A percentile compares a stretch with the other conserved stretches of the same genome.
These are phyloP conservation scores for Drosophila kepulauana DNA, from an alignment of 1,140 invertebrate species.

Conservation along the genomic window DNA sequence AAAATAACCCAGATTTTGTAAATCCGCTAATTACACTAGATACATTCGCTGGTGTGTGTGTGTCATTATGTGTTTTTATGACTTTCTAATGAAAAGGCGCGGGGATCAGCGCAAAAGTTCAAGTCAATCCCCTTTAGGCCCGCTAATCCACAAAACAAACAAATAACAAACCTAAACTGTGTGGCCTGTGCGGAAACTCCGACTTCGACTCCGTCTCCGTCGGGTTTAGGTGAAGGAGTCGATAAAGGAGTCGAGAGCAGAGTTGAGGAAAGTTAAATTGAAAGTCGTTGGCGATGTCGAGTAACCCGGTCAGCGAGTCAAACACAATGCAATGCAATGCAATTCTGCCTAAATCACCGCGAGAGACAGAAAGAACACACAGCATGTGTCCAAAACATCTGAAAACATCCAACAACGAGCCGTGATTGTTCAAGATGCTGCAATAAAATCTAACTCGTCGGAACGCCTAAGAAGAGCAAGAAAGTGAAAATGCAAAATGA, in stretches of 20 bases:
- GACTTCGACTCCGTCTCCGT: too few species aligned
- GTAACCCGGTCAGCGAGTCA: slow-evolving; percentile 54
- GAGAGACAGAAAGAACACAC: slow-evolving; percentile 42
- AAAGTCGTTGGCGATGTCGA: slow-evolving; percentile 22
- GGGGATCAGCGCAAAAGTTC: slow-evolving; percentile 36
- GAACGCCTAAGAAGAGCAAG: slow-evolving; percentile 12
- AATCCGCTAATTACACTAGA: slow-evolving; percentile 43
- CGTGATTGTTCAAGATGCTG: slow-evolving; percentile 81
- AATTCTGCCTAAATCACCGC: slow-evolving; percentile 63
- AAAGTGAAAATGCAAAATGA: slow-evolving; percentile 20
- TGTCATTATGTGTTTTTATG: slow-evolving; percentile 52
- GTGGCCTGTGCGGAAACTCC: slow-evolving; percentile 39
- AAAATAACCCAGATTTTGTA: slow-evolving; percentile 34
- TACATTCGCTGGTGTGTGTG: not conserved
- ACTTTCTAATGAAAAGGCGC: slow-evolving; percentile 71
- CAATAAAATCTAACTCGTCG: slow-evolving; percentile 82
- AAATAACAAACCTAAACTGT: slow-evolving; percentile 56
- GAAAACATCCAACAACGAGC: slow-evolving; percentile 12
- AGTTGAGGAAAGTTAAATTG: slow-evolving; percentile 7
- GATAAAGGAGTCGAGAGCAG: slow-evolving; percentile 8
- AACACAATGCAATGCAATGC: slow-evolving; percentile 10
- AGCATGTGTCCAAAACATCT: slow-evolving; percentile 51
- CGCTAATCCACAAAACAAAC: slow-evolving; percentile 65
- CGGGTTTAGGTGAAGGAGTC: slow-evolving; percentile 1
- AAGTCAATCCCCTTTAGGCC: slow-evolving; percentile 44